Evolutionary conservation across 2,113 vertebrate species (phyloP).

Genomic region (Cyanocitta stelleri): DNA sequence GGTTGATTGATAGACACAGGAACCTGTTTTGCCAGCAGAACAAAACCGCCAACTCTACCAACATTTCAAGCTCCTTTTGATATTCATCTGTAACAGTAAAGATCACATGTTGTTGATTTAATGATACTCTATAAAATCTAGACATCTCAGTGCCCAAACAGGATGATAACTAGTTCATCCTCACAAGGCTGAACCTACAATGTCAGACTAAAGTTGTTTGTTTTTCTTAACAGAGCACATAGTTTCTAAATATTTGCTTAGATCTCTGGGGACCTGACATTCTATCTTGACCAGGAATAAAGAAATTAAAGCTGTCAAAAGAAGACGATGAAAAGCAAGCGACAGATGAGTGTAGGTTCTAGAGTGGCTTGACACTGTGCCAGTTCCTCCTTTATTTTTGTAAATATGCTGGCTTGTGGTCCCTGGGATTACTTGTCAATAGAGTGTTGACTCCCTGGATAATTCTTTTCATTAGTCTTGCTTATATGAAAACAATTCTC

Average conservation of each 20-base stretch:
- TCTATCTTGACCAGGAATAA: neutral
- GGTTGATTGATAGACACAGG: neutral
- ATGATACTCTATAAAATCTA: neutral
- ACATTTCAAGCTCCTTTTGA: neutral
- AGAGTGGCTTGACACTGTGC: fast-evolving
- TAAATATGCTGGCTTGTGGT: neutral
- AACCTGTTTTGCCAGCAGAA: neutral
- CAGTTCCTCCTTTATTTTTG: neutral
- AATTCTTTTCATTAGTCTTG: neutral
- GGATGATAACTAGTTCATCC: neutral
- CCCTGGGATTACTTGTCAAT: neutral
- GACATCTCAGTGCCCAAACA: neutral
- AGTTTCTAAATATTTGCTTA: neutral
- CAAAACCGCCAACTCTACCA: neutral
- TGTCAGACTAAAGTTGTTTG: neutral
- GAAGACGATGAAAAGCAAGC: fast-evolving
- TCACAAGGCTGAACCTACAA: neutral
- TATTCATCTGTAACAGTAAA: neutral
- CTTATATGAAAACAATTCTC: neutral
- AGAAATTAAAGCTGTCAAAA: neutral
- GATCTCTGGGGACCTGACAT: neutral
- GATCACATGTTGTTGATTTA: neutral
- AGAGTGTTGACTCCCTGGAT: neutral
- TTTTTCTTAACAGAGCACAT: neutral
- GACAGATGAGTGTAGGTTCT: neutral